These are phyloP conservation scores for Nesospiza acunhae DNA, from an alignment of 2,113 vertebrate genomes.

Conservation along the genomic window DNA sequence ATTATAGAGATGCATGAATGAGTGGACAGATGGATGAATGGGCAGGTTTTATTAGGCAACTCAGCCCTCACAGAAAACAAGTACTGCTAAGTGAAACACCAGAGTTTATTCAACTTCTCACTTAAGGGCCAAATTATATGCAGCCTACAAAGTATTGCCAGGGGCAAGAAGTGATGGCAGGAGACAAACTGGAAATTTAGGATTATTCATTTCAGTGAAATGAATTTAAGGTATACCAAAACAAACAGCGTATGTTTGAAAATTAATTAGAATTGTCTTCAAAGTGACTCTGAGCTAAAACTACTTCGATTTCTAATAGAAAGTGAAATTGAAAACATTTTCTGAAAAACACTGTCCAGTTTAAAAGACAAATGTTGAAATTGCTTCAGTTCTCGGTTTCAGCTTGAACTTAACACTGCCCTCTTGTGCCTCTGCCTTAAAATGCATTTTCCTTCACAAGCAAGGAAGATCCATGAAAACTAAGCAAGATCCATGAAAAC, in stretches of 20 bases:
- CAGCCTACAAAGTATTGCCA: background rate
- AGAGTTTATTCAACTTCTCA: background rate
- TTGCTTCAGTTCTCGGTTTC: background rate
- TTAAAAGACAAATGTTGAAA: background rate
- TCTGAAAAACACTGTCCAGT: background rate
- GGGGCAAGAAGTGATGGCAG: background rate
- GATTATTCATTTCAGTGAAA: background rate
- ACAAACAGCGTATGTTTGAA: background rate
- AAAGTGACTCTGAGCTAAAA: slow-evolving; percentile 27
- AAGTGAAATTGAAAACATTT: slow-evolving; percentile 3
- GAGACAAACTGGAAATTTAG: slow-evolving; percentile 30
- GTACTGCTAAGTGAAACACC: background rate
- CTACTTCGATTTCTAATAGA: background rate
- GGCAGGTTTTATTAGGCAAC: background rate
- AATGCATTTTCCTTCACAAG: background rate
- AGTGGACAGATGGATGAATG: background rate
- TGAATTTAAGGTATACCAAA: background rate
- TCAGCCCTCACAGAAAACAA: background rate
- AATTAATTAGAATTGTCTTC: slow-evolving; percentile 47
- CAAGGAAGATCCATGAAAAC: background rate
- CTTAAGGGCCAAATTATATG: background rate
- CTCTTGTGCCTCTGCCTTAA: slow-evolving; percentile 48
- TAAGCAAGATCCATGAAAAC: background rate
- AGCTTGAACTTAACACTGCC: slow-evolving; percentile 63
- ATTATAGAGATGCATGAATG: background rate